These are phyloP conservation scores for Chrysolina haemoptera DNA, from an alignment of 2,888 invertebrate genomes.

Conservation along the genomic window DNA sequence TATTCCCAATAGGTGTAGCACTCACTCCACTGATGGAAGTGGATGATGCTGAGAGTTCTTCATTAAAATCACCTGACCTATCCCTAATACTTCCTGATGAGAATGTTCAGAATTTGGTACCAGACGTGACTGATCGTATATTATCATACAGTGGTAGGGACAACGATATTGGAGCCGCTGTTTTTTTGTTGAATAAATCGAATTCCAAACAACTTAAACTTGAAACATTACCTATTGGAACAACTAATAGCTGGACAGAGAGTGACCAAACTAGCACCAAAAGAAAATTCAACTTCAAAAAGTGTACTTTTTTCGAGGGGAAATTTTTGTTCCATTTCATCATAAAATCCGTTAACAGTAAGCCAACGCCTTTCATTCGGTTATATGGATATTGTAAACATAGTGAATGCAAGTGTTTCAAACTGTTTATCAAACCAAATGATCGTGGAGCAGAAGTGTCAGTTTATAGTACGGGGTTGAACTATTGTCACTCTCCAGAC, in stretches of 20 bases:
- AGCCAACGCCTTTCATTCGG: not conserved
- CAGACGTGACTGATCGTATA: not conserved
- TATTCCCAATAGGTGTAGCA: not conserved
- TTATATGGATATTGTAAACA: not conserved
- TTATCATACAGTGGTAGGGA: not conserved
- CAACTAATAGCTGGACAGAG: not conserved
- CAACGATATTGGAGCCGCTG: not conserved
- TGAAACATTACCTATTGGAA: not conserved
- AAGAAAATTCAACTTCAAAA: not conserved
- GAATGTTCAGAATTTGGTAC: not conserved
- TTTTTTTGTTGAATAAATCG: not conserved
- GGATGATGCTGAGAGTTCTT: not conserved
- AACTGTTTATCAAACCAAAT: not conserved
- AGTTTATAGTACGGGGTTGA: not conserved
- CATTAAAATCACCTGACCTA: not conserved
- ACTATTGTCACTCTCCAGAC: conserved; percentile 3
- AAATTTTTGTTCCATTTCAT: not conserved
- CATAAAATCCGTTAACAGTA: not conserved
- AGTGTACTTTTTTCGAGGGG: conserved; percentile 7
- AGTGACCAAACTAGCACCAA: not conserved
- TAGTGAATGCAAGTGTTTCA: not conserved
- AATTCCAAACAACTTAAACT: not conserved
- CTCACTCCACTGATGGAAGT: conserved; percentile 3
- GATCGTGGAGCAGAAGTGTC: not conserved
- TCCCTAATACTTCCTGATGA: not conserved